Percentiles rank a stretch among this genome's conserved stretches.
Conservation (phyloP, 2,797 vertebrate genomes). For the Micropoecilia bifurca region DNA sequence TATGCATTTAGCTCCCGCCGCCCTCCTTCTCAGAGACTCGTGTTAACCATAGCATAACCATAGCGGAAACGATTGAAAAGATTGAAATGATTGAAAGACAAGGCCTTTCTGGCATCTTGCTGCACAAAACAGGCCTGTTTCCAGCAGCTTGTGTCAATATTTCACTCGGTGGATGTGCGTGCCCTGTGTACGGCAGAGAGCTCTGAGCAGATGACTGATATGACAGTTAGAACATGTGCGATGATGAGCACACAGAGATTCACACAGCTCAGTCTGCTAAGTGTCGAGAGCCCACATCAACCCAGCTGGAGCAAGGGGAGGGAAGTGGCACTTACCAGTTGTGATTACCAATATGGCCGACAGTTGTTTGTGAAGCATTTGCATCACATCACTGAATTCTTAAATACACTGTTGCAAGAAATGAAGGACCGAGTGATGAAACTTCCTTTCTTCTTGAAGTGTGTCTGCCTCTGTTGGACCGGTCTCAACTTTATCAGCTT, state of each 20-base stretch:
- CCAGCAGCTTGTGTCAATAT: constrained; percentile 72
- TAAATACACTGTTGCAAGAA: constrained; percentile 57
- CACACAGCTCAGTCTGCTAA: constrained; percentile 70
- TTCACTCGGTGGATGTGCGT: constrained; percentile 37
- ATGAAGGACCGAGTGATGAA: constrained; percentile 56
- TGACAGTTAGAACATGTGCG: constrained; percentile 71
- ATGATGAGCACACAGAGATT: constrained; percentile 60
- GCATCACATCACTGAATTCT: constrained; percentile 60
- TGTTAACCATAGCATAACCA: constrained; percentile 56
- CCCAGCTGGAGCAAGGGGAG: constrained; percentile 34
- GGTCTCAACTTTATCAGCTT: not conserved
- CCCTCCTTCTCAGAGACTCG: constrained; percentile 25
- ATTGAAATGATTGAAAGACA: constrained; percentile 42
- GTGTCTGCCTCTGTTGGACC: constrained; percentile 16
- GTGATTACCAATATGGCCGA: constrained; percentile 71
- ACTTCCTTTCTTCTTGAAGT: not conserved
- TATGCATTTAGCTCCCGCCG: constrained; percentile 36
- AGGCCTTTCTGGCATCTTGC: constrained; percentile 62
- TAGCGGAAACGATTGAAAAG: constrained; percentile 48
- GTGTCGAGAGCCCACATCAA: constrained; percentile 52
- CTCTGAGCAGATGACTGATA: constrained; percentile 64
- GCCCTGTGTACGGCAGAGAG: constrained; percentile 48
- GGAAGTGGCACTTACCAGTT: constrained; percentile 63
- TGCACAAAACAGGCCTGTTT: constrained; percentile 52
- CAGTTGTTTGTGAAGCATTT: constrained; percentile 67